phyloP scores from a whole-genome alignment of 2,888 invertebrate genomes.

The Meandrusa payeni region DNA sequence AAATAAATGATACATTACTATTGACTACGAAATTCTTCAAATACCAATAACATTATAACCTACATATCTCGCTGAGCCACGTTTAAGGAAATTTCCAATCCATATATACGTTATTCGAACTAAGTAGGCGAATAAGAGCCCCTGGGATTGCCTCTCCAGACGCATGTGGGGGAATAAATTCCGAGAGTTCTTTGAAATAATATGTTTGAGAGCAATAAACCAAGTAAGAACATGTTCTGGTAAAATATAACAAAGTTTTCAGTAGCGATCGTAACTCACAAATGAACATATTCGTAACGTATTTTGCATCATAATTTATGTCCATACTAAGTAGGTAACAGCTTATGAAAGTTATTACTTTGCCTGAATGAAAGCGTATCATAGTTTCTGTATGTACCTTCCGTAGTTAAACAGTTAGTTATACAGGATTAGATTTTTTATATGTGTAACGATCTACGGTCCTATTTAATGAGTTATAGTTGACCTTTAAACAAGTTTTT shows the following conservation, averaged over 20 bases:
- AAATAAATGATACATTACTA: too few species aligned
- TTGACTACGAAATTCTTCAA: too few species aligned
- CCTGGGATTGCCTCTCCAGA: conserved; percentile 65
- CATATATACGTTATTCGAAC: conserved; percentile 54
- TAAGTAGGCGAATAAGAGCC: conserved; percentile 68
- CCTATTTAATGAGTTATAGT: too few species aligned
- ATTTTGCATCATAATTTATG: conserved; percentile 23
- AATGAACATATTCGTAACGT: conserved; percentile 20
- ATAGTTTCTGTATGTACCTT: conserved; percentile 8
- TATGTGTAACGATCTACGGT: too few species aligned
- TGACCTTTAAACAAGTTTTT: too few species aligned
- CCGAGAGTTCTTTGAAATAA: conserved; percentile 74
- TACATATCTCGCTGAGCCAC: conserved; percentile 38
- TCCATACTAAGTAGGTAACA: conserved; percentile 20
- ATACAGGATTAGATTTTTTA: too few species aligned
- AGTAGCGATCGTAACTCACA: conserved; percentile 29
- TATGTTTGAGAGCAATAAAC: conserved; percentile 75
- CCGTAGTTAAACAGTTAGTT: background rate
- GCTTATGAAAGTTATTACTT: conserved; percentile 17
- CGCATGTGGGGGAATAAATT: conserved; percentile 70
- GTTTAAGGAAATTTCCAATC: conserved; percentile 44
- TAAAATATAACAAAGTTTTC: conserved; percentile 72
- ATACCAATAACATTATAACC: conserved; percentile 9
- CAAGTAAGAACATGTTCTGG: conserved; percentile 70
- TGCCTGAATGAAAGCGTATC: conserved; percentile 6